These are phyloP conservation scores for Cheilosia urbana DNA, from an alignment of 2,888 invertebrate genomes.

Conservation along the genomic window DNA sequence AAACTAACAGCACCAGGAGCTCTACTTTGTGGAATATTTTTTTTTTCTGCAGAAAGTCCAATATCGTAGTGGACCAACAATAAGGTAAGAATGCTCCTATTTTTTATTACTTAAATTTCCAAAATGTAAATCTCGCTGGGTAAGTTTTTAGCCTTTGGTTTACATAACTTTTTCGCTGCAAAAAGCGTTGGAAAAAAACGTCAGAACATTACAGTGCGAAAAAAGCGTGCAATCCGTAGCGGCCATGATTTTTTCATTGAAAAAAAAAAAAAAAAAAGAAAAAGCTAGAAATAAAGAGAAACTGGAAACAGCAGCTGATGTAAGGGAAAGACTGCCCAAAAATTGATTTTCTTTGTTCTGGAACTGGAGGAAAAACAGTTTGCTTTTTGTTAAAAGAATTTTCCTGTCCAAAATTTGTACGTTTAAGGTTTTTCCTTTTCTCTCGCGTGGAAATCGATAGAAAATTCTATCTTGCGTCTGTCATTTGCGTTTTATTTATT, in stretches of 20 bases:
- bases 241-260: constrained; percentile 62
- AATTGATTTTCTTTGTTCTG: constrained; percentile 8
- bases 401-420: neutral
- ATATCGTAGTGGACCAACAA: neutral
- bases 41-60: constrained; percentile 61
- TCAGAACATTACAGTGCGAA: constrained; percentile 70
- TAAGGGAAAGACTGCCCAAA: neutral
- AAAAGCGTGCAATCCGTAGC: constrained; percentile 60
- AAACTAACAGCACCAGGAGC: constrained; percentile 35
- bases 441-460: constrained; percentile 78
- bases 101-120: neutral
- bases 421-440: constrained; percentile 4
- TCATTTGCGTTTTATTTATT: constrained; percentile 70
- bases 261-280: constrained; percentile 5
- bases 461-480: constrained; percentile 77
- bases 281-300: constrained; percentile 3
- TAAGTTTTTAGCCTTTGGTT: constrained; percentile 22
- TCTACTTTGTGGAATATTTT: constrained; percentile 69
- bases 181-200: constrained; percentile 42
- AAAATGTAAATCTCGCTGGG: neutral
- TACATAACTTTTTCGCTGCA: constrained; percentile 60
- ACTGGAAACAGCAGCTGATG: constrained; percentile 30
- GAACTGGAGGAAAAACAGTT: neutral
- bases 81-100: constrained; percentile 32
- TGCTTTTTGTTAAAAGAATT: constrained; percentile 16